Base-by-base conservation (phyloP, 2,888 invertebrate genomes). In the Shargacucullia verbasci region DNA sequence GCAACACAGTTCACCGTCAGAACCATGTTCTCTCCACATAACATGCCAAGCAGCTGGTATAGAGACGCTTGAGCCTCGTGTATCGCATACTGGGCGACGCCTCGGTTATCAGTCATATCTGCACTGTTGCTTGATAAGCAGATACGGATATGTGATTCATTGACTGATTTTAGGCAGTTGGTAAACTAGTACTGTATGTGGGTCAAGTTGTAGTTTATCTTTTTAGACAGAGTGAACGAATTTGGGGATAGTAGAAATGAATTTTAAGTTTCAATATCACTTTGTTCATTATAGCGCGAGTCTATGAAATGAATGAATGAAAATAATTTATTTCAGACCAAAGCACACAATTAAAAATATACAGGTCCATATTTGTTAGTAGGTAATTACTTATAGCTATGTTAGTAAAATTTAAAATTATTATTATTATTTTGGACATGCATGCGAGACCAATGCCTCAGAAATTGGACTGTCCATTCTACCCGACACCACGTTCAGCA, bases 131-230 rank as follows among this genome's bases (percentile, higher is more conserved):
- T 38, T 54, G 74, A 74, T 74, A 74, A 72, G 47, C 59, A 56
- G 72, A 74, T 75, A 74, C 58, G 59, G 59, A 59, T 44, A 38
- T 57, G 46, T 74, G 75, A 74, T 54, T 74, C 75, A 74, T 41
- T 49, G 5, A 45, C 35, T 38, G 58, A 73, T 64, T 63, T 34
- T 11, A 27, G 43, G 11, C 15, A 11, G 41, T 37, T 34, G 13
- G 1, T 40, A 11, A 9, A 33, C 1, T 33, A 40, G 33, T 0
- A 14, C 10, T 33, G 11, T 48, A 57, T 50, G 33, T 62, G 43
- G 58, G 55, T 43, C 53, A 27, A 1, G 27, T 40, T 11, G n/a
- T 20, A 11, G 7, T 7, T n/a, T 39, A n/a, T 14, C 9, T 35
- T 35, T n/a, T 35, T 13, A 12, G 37, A 8, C 29, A 7, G 8